Percentiles rank a stretch among this genome's conserved stretches.
Evolutionary conservation across 2,888 invertebrate genomes (phyloP).

Genomic region (Limnephilus lunatus): DNA sequence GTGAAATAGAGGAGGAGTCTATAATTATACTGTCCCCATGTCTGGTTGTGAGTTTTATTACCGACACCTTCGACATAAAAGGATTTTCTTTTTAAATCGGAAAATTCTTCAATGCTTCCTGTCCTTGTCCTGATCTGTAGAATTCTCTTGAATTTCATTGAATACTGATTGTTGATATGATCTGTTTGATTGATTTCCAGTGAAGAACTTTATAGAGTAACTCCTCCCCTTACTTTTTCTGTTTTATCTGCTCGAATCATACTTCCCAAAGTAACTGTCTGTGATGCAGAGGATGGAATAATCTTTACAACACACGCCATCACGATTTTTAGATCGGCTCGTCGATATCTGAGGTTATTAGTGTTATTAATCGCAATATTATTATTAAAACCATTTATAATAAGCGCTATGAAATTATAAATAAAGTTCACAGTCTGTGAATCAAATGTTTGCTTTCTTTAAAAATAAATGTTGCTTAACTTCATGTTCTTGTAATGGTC

Average conservation of each 20-base stretch:
- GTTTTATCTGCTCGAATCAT: neutral
- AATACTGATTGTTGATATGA: neutral
- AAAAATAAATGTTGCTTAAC: too few species aligned
- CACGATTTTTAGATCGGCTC: neutral
- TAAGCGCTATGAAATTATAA: too few species aligned
- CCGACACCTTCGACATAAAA: neutral
- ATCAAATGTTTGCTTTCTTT: too few species aligned
- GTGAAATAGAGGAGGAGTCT: neutral
- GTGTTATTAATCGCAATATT: neutral
- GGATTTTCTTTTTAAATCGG: neutral
- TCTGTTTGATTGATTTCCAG: neutral
- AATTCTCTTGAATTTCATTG: neutral
- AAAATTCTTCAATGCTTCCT: neutral
- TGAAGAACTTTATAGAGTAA: slow-evolving; percentile 6
- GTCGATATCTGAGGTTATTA: slow-evolving; percentile 15
- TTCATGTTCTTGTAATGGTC: too few species aligned
- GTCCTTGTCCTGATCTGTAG: neutral
- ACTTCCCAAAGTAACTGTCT: neutral
- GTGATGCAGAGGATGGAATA: neutral
- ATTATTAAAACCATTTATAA: neutral
- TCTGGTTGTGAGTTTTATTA: too few species aligned
- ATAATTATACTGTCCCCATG: too few species aligned
- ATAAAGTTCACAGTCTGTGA: too few species aligned
- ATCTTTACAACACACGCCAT: slow-evolving; percentile 14
- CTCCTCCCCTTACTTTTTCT: neutral